Evolutionary conservation across 1,140 invertebrate species (phyloP), one percentile per base, ranked within the genome.

Genomic region (Heliconius hermathena): DNA sequence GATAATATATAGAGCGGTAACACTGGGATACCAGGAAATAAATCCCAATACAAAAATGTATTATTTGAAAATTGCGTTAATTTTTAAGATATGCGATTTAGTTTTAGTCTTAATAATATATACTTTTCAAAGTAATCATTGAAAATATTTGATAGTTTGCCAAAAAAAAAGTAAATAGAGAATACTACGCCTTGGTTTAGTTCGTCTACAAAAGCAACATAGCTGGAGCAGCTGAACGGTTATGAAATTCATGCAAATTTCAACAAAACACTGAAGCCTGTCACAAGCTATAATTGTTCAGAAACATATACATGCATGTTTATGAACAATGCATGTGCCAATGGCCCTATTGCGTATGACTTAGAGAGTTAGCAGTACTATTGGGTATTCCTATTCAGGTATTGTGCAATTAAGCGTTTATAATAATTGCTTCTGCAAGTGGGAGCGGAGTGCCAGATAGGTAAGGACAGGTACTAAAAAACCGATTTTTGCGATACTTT

Each of bases 271-370:
- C 29, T 72, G 70, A 52, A 71, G 57, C 57, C 29, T 54, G 66
- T 77, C 71, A 77, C 41, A 57, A 38, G 52, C 66, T 71, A 72
- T 77, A 77, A 77, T 77, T 77, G 76, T 77, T 77, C 41, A 71
- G 41, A 54, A 71, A 77, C 36, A 70, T 76, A 70, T 76, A 38
- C 60, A 66, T 66, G 60, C 60, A 66, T 66, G 60, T 66, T 66
- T 66, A 66, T 66, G 26, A 66, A 66, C 60, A 76, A 76, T 76
- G 60, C 57, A 71, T 76, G 74, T 70, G 54, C 74, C 57, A 76
- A 76, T 70, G 54, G 74, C 38, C 74, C 74, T 76, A 76, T 76
- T 76, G 74, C 74, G 54, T 76, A 76, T 71, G 22, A 66, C 54
- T 76, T 76, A 70, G 60, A 76, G 74, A 76, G 74, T 76, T n/a